Percentiles rank a stretch among this genome's conserved stretches.
These are phyloP conservation scores for Aproaerema taeniolella DNA, from an alignment of 2,888 invertebrate genomes.

Conservation along the genomic window DNA sequence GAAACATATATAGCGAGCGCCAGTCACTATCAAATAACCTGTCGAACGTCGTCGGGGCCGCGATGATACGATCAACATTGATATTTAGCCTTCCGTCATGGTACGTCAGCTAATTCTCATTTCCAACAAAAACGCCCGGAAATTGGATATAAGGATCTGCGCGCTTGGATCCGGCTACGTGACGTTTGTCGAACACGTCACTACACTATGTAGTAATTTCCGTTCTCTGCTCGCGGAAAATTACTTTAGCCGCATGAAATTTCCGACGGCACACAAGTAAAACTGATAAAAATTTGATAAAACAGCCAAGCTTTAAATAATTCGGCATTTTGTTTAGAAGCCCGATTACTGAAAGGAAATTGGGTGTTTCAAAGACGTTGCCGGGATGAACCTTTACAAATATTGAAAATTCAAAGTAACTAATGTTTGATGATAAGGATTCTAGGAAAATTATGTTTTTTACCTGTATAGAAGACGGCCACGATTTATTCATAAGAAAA, in stretches of 20 bases:
- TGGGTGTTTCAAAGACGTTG: slow-evolving; percentile 2
- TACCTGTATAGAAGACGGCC: too few relatives aligned
- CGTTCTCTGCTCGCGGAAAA: slow-evolving; percentile 71
- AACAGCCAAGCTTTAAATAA: slow-evolving; percentile 10
- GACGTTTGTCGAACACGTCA: slow-evolving; percentile 77
- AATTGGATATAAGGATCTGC: slow-evolving; percentile 77
- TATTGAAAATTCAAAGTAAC: too few relatives aligned
- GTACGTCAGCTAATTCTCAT: slow-evolving; percentile 73
- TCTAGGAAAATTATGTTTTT: too few relatives aligned
- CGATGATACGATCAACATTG: slow-evolving; percentile 48
- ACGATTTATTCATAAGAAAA: too few relatives aligned
- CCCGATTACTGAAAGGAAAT: not conserved
- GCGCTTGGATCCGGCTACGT: slow-evolving; percentile 71
- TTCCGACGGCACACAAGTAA: slow-evolving; percentile 66
- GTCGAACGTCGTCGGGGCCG: slow-evolving; percentile 19
- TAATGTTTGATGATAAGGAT: too few relatives aligned
- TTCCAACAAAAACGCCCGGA: slow-evolving; percentile 75
- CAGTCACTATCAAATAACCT: slow-evolving; percentile 9
- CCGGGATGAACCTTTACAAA: too few relatives aligned
- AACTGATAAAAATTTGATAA: slow-evolving; percentile 50
- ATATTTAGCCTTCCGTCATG: slow-evolving; percentile 67
- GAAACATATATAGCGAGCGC: too few relatives aligned
- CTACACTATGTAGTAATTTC: slow-evolving; percentile 77
- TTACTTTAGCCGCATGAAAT: slow-evolving; percentile 75
- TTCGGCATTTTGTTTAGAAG: not conserved